Percentiles rank a stretch among this genome's conserved stretches.
These are phyloP conservation scores for Xenopus tropicalis DNA, from an alignment of 2,113 vertebrate genomes.

Conservation along the genomic window UCB_Xtro_10.0 CM004450.2:27660001-27660500, in stretches of 20 bases:
- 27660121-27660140: too few species aligned
- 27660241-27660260: background rate
- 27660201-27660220: too few species aligned
- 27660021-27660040: background rate
- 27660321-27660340: too few species aligned
- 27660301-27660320: too few species aligned
- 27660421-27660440: slow-evolving; percentile 30
- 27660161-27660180: background rate
- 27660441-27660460: slow-evolving; percentile 15
- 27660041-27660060: too few species aligned
- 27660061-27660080: too few species aligned
- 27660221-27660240: background rate
- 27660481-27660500: slow-evolving; percentile 46
- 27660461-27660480: slow-evolving; percentile 43
- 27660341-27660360: background rate
- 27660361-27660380: background rate
- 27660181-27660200: background rate
- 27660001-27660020: slow-evolving; percentile 23
- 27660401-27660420: slow-evolving; percentile 37
- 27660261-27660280: background rate
- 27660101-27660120: too few species aligned
- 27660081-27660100: too few species aligned
- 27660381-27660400: slow-evolving; percentile 22
- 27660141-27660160: too few species aligned
- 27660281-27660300: too few species aligned